phyloP scores from a whole-genome alignment of 2,113 vertebrate genomes.

The Hiodon tergisus region DNA sequence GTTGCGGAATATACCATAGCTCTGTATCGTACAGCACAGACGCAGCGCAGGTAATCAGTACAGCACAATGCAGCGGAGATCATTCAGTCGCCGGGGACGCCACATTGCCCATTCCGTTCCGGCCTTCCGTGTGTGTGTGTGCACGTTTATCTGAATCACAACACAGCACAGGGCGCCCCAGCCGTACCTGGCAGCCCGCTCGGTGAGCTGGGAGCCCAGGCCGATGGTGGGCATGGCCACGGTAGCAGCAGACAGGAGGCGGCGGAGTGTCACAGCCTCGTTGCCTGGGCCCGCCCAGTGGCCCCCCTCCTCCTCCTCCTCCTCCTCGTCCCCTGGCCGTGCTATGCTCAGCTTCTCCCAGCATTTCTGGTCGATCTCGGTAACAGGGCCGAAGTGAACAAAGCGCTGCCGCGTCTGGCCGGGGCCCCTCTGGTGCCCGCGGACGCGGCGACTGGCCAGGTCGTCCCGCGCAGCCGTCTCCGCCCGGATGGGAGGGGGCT shows the following conservation, averaged over 20 bases:
- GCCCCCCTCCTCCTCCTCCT: slow-evolving; percentile 30
- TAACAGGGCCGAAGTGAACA: slow-evolving; percentile 91
- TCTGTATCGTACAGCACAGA: not conserved
- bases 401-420: slow-evolving; percentile 63
- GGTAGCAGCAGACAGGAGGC: slow-evolving; percentile 58
- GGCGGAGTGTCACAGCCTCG: slow-evolving; percentile 55
- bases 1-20: not conserved
- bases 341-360: slow-evolving; percentile 72
- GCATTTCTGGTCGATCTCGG: slow-evolving; percentile 78
- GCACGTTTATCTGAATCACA: not conserved
- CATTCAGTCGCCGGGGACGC: not conserved
- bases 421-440: slow-evolving; percentile 60
- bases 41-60: not conserved
- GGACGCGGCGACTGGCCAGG: slow-evolving; percentile 64
- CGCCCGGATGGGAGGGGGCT: slow-evolving; percentile 54
- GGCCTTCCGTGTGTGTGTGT: not conserved
- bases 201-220: slow-evolving; percentile 58
- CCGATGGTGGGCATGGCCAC: slow-evolving; percentile 62
- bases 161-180: not conserved
- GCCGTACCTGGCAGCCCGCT: slow-evolving; percentile 61
- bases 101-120: no score
- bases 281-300: slow-evolving; percentile 26
- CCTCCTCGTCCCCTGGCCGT: slow-evolving; percentile 52
- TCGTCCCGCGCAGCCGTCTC: slow-evolving; percentile 60
- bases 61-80: not conserved